Evolutionary conservation across 2,888 invertebrate species (phyloP), one percentile per base, ranked within the genome.

Genomic region (Synergus umbraculus): DNA sequence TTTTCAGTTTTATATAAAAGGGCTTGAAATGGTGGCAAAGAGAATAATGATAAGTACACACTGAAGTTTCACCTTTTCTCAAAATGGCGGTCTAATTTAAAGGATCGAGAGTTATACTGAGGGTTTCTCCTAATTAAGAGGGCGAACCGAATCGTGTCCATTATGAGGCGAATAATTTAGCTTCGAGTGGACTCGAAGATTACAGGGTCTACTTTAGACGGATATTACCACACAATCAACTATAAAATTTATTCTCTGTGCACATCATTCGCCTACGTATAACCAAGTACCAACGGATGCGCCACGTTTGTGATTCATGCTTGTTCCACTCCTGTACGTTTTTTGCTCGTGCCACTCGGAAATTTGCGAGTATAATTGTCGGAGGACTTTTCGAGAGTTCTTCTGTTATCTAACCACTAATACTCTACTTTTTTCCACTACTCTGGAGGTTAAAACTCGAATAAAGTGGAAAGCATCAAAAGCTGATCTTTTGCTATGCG

Each of bases 161-260:
- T 80, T 76, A 18, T 78, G 79, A 79, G 80, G 79, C 80, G 73
- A 79, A 76, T 79, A 81, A 83, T 83, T 83, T 82, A 83, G 82
- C 77, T 81, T 64, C 10, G 76, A 37, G 46, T 77, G 10, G 73
- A 77, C 63, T 77, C 49, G 67, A 73, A 84, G 81, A 80, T 83
- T 83, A 81, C 81, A 84, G 79, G 80, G 79, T 83, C 78, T 76
- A 78, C 77, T 58, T 81, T 81, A 79, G 80, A 43, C 67, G 79
- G 79, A 80, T 82, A 86, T 87, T 87, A 87, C 81, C 86, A 85
- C 84, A 87, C 85, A 87, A 87, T 87, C 83, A 85, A 82, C 83
- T 78, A 85, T 83, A 85, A 87, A 86, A 76, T 63, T 60, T 73
- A 54, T 82, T 77, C 79, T 64, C 65, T 66, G 54, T 65, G 64